phyloP scores from a whole-genome alignment of 2,797 vertebrate genomes.

The Smutsia temminckii region DNA sequence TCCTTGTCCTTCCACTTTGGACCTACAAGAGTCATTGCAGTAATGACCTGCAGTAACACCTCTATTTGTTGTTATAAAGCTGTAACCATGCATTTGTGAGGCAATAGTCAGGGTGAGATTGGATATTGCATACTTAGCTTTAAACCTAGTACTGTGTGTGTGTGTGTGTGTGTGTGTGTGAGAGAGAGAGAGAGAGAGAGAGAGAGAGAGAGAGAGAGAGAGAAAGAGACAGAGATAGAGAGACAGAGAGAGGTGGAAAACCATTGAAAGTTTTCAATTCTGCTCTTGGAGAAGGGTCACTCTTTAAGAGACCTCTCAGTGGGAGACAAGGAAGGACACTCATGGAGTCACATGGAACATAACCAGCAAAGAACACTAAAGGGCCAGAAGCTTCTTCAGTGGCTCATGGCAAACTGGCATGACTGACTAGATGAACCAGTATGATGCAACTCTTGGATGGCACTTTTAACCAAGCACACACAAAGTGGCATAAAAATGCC shows the following conservation, averaged over 20 bases:
- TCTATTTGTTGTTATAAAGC: neutral
- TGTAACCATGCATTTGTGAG: neutral
- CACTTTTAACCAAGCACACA: neutral
- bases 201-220: neutral
- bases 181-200: neutral
- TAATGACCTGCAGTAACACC: rapidly evolving
- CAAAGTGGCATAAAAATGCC: neutral
- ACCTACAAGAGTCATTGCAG: neutral
- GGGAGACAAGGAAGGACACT: neutral
- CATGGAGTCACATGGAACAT: neutral
- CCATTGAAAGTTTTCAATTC: neutral
- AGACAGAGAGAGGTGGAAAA: rapidly evolving
- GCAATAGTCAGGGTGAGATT: neutral
- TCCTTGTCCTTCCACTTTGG: neutral
- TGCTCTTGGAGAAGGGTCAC: neutral
- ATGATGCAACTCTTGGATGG: neutral
- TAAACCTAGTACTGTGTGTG: too few species aligned
- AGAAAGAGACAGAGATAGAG: neutral
- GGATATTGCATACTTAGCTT: neutral
- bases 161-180: neutral
- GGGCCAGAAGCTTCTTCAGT: too few species aligned
- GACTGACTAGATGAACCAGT: rapidly evolving
- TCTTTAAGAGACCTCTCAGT: neutral
- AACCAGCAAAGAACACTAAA: neutral
- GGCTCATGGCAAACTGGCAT: rapidly evolving